A percentile compares a stretch with the other conserved stretches of the same genome.
These are phyloP conservation scores for Adineta ricciae DNA, from an alignment of 2,888 invertebrate genomes.

Conservation along the genomic window DNA sequence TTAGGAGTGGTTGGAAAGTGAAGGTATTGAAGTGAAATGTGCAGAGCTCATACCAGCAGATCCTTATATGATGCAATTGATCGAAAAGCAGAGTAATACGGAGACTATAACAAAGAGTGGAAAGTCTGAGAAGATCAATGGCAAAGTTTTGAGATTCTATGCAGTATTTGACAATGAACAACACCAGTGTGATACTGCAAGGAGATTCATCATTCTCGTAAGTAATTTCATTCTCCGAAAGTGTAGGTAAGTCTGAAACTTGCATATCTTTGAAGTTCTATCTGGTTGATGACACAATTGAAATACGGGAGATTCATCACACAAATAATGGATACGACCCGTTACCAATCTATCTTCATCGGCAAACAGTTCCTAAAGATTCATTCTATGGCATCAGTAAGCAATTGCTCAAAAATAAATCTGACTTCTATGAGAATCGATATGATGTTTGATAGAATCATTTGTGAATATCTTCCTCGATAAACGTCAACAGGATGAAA, in stretches of 20 bases:
- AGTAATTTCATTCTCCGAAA: background rate
- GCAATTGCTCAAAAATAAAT: background rate
- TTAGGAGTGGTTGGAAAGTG: conserved; percentile 69
- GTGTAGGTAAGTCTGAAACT: background rate
- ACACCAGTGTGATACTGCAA: conserved; percentile 43
- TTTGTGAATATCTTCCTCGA: conserved; percentile 19
- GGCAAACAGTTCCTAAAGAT: conserved; percentile 67
- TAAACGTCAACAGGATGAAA: conserved; percentile 59
- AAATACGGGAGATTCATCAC: conserved; percentile 64
- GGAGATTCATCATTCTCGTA: conserved; percentile 59
- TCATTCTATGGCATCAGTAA: conserved; percentile 46
- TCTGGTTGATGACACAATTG: conserved; percentile 69
- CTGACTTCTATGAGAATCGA: too few species aligned
- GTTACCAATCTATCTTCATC: conserved; percentile 63
- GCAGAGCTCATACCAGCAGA: conserved; percentile 65
- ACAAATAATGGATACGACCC: conserved; percentile 68
- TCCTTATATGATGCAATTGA: conserved; percentile 54
- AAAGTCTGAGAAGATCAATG: conserved; percentile 60
- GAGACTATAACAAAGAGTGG: background rate
- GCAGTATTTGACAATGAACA: conserved; percentile 53
- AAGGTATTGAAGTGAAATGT: conserved; percentile 66
- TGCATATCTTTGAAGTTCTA: conserved; percentile 56
- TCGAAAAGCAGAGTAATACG: conserved; percentile 41
- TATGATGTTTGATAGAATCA: background rate
- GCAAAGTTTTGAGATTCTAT: conserved; percentile 60